Base-by-base conservation (phyloP, 2,888 invertebrate genomes). In the Sinohyriopsis cumingii region DNA sequence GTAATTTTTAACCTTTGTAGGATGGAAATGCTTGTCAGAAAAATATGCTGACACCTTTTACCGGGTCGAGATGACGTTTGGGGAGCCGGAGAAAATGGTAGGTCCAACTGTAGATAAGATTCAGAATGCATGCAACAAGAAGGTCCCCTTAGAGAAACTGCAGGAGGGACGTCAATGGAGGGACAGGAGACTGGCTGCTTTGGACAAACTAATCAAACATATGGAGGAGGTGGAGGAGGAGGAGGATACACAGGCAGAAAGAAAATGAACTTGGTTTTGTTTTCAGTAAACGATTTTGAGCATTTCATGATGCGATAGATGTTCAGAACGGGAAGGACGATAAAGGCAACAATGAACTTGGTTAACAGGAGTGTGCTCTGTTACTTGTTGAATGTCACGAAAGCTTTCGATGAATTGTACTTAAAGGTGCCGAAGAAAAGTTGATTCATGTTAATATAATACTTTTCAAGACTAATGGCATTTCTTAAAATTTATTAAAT, bases 171-270 rank as follows among this genome's bases (percentile, higher is more conserved):
- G 88, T 63, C 68, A 79, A 59, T 88, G 89, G 89, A 77, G 89
- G 59, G 88, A 89, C 76, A 75, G 72, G 7, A 75, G 86, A 55
- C 76, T 89, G 24, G 81, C 86, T 0, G 83, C 81, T n/a, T 79
- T 89, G 22, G 84, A 88, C n/a, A 88, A 85, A 74, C 80, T 89
- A 7, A 88, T 88, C 69, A 75, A 73, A 25, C 78, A 84, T 15
- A 67, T 86, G 67, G 75, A 79, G 33, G 62, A 67, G 18, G 71
- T 67, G 22, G 73, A 75, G 28, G 28, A 28, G 33, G 33, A 33
- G 28, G 28, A 33, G 7, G 28, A 33, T 22, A 55, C 55, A 68
- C 59, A 66, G 64, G 18, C 20, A 56, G 63, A 57, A 24, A 12
- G 20, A 57, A 1, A 22, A 18, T 22, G n/a, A 57, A 19, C n/a